phyloP scores from a whole-genome alignment of 2,797 vertebrate genomes.

The Oryzias dopingdopingensis region DNA sequence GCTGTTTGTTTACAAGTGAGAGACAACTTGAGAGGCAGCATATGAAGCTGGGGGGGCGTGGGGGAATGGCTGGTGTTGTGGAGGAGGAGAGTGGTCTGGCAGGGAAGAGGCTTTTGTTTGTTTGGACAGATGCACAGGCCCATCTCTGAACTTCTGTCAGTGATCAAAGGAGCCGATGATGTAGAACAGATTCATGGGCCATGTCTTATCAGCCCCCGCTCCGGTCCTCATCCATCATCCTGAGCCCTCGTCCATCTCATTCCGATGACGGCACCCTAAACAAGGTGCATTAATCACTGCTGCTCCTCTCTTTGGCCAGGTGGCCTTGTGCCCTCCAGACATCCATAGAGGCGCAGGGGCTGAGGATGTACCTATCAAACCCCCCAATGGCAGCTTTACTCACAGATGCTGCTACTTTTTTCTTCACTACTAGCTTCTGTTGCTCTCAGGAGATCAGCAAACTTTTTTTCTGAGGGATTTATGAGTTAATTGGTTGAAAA shows the following conservation, averaged over 20 bases:
- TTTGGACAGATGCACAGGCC: slow-evolving; percentile 90
- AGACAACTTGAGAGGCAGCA: slow-evolving; percentile 60
- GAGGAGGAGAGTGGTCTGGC: slow-evolving; percentile 44
- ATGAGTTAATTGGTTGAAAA: too few relatives aligned
- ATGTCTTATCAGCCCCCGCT: slow-evolving; percentile 91
- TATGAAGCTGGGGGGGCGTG: slow-evolving; percentile 29
- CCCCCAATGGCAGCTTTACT: slow-evolving; percentile 18
- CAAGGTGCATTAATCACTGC: slow-evolving; percentile 94
- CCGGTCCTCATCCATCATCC: slow-evolving; percentile 88
- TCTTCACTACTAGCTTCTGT: slow-evolving; percentile 23
- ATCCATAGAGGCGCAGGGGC: slow-evolving; percentile 58
- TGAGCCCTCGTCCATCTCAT: slow-evolving; percentile 83
- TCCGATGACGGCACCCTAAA: slow-evolving; percentile 88
- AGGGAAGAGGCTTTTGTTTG: slow-evolving; percentile 83
- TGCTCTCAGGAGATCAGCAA: slow-evolving; percentile 37
- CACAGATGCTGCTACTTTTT: slow-evolving; percentile 21
- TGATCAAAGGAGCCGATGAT: slow-evolving; percentile 94
- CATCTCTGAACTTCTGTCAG: slow-evolving; percentile 93
- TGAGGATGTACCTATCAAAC: slow-evolving; percentile 19
- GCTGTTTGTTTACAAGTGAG: slow-evolving; percentile 48
- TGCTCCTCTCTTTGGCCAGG: slow-evolving; percentile 81
- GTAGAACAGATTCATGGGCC: slow-evolving; percentile 96
- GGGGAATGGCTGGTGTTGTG: slow-evolving; percentile 21
- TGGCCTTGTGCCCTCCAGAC: slow-evolving; percentile 87
- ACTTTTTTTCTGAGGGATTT: slow-evolving; percentile 18